These are phyloP conservation scores for Ia io DNA, from an alignment of 2,113 vertebrate species.

Conservation along the genomic window DNA sequence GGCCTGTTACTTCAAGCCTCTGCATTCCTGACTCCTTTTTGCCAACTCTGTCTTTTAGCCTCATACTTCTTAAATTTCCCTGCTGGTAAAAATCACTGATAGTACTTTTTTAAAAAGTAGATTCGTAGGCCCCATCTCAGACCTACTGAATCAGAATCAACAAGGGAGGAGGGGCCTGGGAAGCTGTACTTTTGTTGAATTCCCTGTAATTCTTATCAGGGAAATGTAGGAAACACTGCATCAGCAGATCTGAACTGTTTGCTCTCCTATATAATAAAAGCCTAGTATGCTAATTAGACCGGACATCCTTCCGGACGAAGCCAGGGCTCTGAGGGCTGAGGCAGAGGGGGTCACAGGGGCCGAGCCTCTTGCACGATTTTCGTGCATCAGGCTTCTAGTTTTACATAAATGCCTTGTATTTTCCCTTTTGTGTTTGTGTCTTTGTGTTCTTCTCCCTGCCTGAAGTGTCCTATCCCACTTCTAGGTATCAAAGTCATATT, in stretches of 20 bases:
- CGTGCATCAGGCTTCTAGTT: background rate
- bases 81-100: background rate
- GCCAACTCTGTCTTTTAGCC: background rate
- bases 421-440: background rate
- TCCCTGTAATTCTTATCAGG: background rate
- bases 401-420: background rate
- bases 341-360: too few relatives aligned
- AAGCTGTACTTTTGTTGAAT: background rate
- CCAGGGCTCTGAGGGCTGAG: too few relatives aligned
- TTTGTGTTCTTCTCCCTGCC: background rate
- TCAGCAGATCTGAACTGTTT: background rate
- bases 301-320: too few relatives aligned
- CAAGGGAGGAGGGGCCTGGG: background rate
- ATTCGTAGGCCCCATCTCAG: background rate
- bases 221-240: background rate
- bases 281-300: too few relatives aligned
- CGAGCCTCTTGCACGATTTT: too few relatives aligned
- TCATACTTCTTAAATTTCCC: background rate
- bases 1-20: background rate
- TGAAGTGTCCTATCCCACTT: background rate
- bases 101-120: background rate
- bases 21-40: background rate
- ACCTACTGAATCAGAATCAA: background rate
- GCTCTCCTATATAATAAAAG: too few relatives aligned
- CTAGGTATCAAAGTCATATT: background rate